phyloP scores from a whole-genome alignment of 2,888 invertebrate genomes.

The Drosophila algonquin region DNA sequence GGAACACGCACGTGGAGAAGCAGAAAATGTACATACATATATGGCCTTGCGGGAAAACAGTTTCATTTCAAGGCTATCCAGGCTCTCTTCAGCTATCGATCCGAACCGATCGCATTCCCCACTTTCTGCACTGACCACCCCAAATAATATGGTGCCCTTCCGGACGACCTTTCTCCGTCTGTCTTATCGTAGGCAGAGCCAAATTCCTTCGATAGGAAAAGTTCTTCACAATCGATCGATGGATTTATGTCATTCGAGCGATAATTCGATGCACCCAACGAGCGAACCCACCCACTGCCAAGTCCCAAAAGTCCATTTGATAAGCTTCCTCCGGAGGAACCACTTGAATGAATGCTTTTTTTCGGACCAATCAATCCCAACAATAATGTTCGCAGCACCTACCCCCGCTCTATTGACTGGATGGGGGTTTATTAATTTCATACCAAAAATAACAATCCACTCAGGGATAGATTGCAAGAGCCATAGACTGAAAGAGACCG shows the following conservation, averaged over 20 bases:
- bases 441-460: constrained; percentile 21
- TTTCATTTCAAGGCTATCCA: not conserved
- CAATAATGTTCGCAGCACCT: not conserved
- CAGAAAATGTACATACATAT: not conserved
- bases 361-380: constrained; percentile 4
- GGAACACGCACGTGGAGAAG: not conserved
- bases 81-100: not conserved
- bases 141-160: not conserved
- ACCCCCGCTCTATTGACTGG: too few relatives aligned
- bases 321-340: constrained; percentile 12
- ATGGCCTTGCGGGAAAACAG: not conserved
- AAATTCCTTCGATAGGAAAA: constrained; percentile 35
- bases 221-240: constrained; percentile 23
- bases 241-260: constrained; percentile 28
- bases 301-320: constrained; percentile 1
- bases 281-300: not conserved
- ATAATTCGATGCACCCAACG: constrained; percentile 8
- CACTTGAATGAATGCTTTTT: constrained; percentile 3
- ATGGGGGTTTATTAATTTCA: constrained; percentile 23
- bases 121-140: not conserved
- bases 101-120: not conserved
- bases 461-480: not conserved
- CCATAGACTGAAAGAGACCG: not conserved
- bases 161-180: constrained; percentile 11
- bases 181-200: constrained; percentile 11